phyloP scores from a whole-genome alignment of 2,888 invertebrate genomes.

The Neuroscelio doddi region DNA sequence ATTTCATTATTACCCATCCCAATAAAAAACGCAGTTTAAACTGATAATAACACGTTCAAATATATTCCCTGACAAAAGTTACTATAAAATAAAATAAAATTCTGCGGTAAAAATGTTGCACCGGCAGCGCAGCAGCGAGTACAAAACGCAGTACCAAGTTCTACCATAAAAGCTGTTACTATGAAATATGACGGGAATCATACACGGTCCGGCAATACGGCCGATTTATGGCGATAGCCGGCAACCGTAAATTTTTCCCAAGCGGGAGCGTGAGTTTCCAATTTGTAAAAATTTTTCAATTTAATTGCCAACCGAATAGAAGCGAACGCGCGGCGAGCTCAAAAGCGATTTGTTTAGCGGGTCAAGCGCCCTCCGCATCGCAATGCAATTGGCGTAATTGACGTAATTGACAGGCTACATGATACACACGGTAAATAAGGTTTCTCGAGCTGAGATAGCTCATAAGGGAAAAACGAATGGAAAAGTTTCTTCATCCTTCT shows the following conservation, averaged over 20 bases:
- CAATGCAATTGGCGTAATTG: slow-evolving; percentile 20
- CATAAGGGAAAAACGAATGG: slow-evolving; percentile 2
- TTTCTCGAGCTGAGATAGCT: too few relatives aligned
- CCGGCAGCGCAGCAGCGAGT: slow-evolving; percentile 1
- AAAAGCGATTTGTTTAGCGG: background rate
- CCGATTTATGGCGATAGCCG: slow-evolving; percentile 22
- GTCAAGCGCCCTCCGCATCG: background rate
- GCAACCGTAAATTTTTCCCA: slow-evolving; percentile 27
- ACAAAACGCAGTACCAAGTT: slow-evolving; percentile 14
- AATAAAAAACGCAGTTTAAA: slow-evolving; percentile 2
- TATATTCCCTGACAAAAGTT: slow-evolving; percentile 9
- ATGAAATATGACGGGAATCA: slow-evolving; percentile 14
- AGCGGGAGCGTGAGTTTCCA: slow-evolving; percentile 22
- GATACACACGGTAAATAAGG: slow-evolving; percentile 11
- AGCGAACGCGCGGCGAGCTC: too few relatives aligned
- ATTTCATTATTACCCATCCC: too few relatives aligned
- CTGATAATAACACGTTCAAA: slow-evolving; percentile 6
- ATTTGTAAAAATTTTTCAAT: slow-evolving; percentile 34
- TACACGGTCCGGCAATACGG: slow-evolving; percentile 12
- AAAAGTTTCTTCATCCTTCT: too few relatives aligned
- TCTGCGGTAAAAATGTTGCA: slow-evolving; percentile 4
- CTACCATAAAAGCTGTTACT: slow-evolving; percentile 9
- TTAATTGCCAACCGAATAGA: slow-evolving; percentile 19
- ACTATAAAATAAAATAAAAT: background rate
- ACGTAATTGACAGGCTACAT: slow-evolving; percentile 16